These are phyloP conservation scores for Cerastoderma edule DNA, from an alignment of 2,888 invertebrate genomes.

Conservation along the genomic window DNA sequence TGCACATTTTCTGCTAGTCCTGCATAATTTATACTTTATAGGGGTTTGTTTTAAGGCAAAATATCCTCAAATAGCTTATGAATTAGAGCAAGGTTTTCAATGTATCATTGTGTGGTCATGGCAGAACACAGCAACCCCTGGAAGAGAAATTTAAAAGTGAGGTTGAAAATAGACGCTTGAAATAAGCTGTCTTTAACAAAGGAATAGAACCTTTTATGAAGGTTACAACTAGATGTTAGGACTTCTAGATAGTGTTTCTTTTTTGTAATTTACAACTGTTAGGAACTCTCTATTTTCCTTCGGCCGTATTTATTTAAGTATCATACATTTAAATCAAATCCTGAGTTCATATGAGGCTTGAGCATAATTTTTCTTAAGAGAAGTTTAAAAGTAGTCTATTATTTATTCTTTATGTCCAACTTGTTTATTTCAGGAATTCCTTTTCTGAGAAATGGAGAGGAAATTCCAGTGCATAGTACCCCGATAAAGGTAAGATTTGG, in stretches of 20 bases:
- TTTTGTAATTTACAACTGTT: no score
- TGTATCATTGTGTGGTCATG: no score
- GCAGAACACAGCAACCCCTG: no score
- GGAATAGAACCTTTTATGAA: background rate
- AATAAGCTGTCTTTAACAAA: background rate
- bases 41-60: no score
- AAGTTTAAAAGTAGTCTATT: no score
- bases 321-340: background rate
- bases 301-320: background rate
- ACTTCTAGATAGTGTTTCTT: background rate
- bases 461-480: constrained; percentile 71
- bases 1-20: background rate
- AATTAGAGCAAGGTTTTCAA: no score
- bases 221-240: background rate
- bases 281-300: no score
- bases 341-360: no score
- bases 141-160: no score
- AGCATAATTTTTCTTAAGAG: no score
- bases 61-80: no score
- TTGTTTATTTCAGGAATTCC: constrained; percentile 56
- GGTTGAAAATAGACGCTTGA: background rate
- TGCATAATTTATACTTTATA: background rate
- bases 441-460: constrained; percentile 51
- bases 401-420: background rate
- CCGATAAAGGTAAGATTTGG: constrained; percentile 72